Base-by-base conservation (phyloP, 2,113 vertebrate species). In the Piliocolobus tephrosceles region DNA sequence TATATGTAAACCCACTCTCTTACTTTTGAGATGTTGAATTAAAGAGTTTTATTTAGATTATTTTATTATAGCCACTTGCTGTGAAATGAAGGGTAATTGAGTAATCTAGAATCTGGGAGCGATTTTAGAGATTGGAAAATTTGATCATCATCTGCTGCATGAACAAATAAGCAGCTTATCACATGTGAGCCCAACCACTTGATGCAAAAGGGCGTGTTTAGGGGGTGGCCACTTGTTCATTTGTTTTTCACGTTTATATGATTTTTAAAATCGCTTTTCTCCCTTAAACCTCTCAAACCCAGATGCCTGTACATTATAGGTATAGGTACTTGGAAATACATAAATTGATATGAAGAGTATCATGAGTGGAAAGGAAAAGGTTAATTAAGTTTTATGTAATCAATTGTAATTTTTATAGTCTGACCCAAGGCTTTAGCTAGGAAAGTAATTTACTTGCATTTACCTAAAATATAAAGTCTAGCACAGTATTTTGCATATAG, bases 61-160 rank as follows among this genome's bases (percentile, higher is more conserved):
- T 97, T 98, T 95, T 97, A 89, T 97, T 97, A 82, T 27, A 97
- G 82, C 75, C 87, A 88, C 35, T 95, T 92, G 83, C 78, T 96
- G 18, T 83, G 76, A 97, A 97, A 95, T 94, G 96, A 97, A 91
- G 78, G 76, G 55, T 95, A 90, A 73, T 96, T 80, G 92, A 38
- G 90, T 97, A 97, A 94, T 96, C 92, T 95, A 83, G 64, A 73
- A 30, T 96, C 96, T 98, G 97, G 94, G 81, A 98, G 52, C 88
- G 78, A 91, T 98, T 98, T 97, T 79, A 90, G 92, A 96, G 85
- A 96, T 93, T 95, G 88, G 96, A 97, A 97, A 96, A 97, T 97
- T 98, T 73, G 40, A 85, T 97, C 81, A 97, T 79, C 25, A 68
- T 88, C 66, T 94, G 81, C 90, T 78, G 38, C 94, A 95, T 95